Evolutionary conservation across 2,888 invertebrate species (phyloP), one percentile per base, ranked within the genome.

Genomic region (Drosophila greeni): DNA sequence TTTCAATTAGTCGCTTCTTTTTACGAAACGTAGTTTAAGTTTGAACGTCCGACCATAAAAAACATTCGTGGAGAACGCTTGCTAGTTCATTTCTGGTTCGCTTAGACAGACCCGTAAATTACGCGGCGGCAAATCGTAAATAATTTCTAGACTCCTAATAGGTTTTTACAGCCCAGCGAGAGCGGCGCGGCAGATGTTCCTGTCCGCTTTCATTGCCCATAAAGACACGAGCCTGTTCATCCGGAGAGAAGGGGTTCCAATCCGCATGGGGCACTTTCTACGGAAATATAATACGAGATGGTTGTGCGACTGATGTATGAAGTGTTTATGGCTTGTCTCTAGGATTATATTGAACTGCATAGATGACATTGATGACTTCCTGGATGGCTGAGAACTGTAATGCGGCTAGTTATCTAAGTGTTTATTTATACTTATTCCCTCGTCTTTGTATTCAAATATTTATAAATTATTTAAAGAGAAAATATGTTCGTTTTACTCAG

Each of bases 81-180:
- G 71, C 71, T 69, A 84, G 77, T 74, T 74, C 82, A 76, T 76
- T 79, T 76, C 37, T 42, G 62, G 57, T 60, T 53, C 61, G 48
- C 58, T 60, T 65, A 61, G 51, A 72, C 65, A 69, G 59, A 57
- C 66, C 84, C 79, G 83, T 80, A 80, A 80, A 80, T 80, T 80
- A 84, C 52, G 49, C 60, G 51, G 23, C 57, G 70, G 75, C 70
- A 45, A 70, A 74, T 82, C 79, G 79, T 80, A 80, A 80, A 80
- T 79, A 80, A 84, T 80, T 70, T 83, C 53, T 67, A 52, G 83
- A 79, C 84, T 76, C 69, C 70, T 72, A 59, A 79, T 82, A 62
- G 79, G 60, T 61, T 76, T 73, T 64, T 65, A 56, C 72, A 49
- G 52, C 71, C 53, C 52, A 42, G 29, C 36, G 7, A 36, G 16